Conservation (phyloP, 2,888 invertebrate species). For the Fragum whitleyi region DNA sequence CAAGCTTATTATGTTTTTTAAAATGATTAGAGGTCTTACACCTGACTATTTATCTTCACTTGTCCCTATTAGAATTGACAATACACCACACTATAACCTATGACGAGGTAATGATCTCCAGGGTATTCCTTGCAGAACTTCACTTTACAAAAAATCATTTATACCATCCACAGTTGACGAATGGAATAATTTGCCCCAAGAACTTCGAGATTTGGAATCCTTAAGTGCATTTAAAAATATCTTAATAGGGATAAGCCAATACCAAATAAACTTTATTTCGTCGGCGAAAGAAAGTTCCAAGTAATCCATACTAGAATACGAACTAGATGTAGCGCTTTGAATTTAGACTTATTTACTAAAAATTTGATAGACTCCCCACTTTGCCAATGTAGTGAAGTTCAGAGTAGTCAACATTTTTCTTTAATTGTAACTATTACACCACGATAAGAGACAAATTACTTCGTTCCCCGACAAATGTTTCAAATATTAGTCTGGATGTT, state of each 20-base stretch:
- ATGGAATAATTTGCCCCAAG: neutral
- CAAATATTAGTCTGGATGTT: too few species aligned
- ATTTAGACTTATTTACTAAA: too few species aligned
- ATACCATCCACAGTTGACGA: neutral
- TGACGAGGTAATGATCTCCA: neutral
- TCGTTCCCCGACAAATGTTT: too few species aligned
- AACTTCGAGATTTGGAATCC: neutral
- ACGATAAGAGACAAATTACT: too few species aligned
- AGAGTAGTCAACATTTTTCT: too few species aligned
- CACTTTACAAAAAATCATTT: neutral
- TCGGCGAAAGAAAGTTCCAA: neutral
- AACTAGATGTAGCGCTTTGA: neutral
- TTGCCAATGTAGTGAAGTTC: too few species aligned
- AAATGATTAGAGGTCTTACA: neutral
- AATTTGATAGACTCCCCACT: too few species aligned
- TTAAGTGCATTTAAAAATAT: neutral
- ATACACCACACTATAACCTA: neutral
- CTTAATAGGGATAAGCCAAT: neutral
- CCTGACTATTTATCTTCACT: neutral
- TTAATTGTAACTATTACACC: too few species aligned
- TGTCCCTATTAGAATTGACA: neutral
- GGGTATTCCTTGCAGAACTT: neutral
- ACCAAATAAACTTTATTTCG: conserved; percentile 1
- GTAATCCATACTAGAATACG: neutral
- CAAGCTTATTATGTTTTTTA: too few species aligned